These are phyloP conservation scores for Spinus olivaceus DNA, from an alignment of 2,797 vertebrate genomes.

Conservation along the genomic window DNA sequence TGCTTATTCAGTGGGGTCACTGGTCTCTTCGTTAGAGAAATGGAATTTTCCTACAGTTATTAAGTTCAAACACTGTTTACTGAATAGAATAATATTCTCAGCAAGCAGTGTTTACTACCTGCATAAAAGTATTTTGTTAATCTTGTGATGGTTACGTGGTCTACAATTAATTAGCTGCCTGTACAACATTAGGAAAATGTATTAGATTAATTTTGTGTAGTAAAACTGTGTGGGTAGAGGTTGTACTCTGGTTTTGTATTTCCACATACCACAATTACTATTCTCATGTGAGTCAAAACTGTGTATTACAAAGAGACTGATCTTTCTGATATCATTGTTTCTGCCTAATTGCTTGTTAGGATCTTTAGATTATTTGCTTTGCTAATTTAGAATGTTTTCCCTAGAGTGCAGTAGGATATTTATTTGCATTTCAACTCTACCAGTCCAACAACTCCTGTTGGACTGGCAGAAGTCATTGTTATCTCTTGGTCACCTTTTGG, in stretches of 20 bases:
- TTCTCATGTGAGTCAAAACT: not conserved
- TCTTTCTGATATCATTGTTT: constrained; percentile 32
- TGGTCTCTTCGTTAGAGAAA: not conserved
- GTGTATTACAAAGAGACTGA: not conserved
- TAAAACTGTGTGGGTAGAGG: not conserved
- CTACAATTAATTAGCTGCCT: constrained; percentile 17
- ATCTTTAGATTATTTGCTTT: constrained; percentile 22
- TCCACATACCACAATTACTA: constrained; percentile 36
- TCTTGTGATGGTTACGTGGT: not conserved
- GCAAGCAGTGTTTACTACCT: not conserved
- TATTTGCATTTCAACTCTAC: constrained; percentile 14
- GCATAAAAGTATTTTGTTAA: not conserved
- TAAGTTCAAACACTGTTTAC: not conserved
- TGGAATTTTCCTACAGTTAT: not conserved
- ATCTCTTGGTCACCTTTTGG: not conserved
- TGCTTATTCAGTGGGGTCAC: not conserved
- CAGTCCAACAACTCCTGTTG: not conserved
- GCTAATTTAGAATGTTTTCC: constrained; percentile 37
- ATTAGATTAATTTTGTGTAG: not conserved
- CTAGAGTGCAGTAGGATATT: constrained; percentile 16
- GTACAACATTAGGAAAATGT: not conserved
- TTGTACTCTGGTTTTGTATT: not conserved
- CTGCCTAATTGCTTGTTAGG: constrained; percentile 50
- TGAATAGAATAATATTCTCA: not conserved
- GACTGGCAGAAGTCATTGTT: not conserved